Conservation (phyloP, 2,113 vertebrate genomes). For the Dendropsophus ebraccatus region DNA sequence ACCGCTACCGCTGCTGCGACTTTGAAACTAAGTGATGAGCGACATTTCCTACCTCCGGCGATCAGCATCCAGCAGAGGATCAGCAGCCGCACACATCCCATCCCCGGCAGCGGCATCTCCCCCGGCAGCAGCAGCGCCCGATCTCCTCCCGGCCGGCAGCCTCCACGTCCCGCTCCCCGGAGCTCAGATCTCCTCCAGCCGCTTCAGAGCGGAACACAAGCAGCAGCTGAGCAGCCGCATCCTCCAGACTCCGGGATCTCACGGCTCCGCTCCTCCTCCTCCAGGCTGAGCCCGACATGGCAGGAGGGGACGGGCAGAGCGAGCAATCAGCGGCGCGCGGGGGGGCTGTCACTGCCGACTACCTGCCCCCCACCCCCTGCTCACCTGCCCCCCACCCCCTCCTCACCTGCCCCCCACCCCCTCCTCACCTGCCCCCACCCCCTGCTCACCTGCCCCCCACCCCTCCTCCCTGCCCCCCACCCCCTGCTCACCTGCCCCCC, state of each 20-base stretch:
- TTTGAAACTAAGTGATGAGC: conserved; percentile 60
- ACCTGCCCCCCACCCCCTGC: background rate
- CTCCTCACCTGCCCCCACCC: background rate
- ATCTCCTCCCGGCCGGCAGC: background rate
- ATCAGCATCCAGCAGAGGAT: conserved; percentile 73
- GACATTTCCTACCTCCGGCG: conserved; percentile 73
- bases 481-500: background rate
- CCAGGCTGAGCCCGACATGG: conserved; percentile 62
- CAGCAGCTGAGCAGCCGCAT: conserved; percentile 63
- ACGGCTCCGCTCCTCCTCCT: conserved; percentile 68
- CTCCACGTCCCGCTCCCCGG: conserved; percentile 52
- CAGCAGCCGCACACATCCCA: conserved; percentile 74
- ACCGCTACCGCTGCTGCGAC: background rate
- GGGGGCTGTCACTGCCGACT: background rate
- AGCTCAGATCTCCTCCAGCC: conserved; percentile 58
- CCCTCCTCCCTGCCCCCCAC: background rate
- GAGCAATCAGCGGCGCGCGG: background rate
- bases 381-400: background rate
- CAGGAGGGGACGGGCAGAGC: conserved; percentile 24
- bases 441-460: no score
- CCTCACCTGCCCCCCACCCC: background rate
- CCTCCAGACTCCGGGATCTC: conserved; percentile 62
- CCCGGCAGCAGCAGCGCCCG: conserved; percentile 59
- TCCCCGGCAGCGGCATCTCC: conserved; percentile 68
- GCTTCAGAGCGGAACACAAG: conserved; percentile 61